Conservation (phyloP, 1,140 invertebrate species). For the Hylaeus anthracinus region DNA sequence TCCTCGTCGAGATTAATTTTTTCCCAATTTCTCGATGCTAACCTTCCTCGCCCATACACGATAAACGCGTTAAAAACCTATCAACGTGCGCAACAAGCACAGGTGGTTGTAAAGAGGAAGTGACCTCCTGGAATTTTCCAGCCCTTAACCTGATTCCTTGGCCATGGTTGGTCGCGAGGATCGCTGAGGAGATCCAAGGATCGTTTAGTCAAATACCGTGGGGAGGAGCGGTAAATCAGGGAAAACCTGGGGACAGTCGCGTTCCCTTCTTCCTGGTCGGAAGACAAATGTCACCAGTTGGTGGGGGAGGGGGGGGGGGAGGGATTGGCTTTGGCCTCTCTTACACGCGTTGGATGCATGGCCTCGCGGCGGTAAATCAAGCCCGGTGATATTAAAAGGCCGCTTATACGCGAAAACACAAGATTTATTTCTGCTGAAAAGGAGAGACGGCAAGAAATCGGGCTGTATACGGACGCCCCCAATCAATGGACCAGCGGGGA, state of each 20-base stretch:
- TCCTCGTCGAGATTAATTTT: too few species aligned
- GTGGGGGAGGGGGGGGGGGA: constrained; percentile 23
- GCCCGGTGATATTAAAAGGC: constrained; percentile 78
- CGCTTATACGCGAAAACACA: constrained; percentile 79
- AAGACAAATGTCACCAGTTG: constrained; percentile 76
- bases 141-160: too few species aligned
- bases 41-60: too few species aligned
- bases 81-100: too few species aligned
- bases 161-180: too few species aligned
- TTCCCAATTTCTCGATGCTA: too few species aligned
- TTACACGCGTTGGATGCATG: constrained; percentile 63
- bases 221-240: constrained; percentile 73
- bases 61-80: too few species aligned
- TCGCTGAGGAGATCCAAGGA: constrained; percentile 54
- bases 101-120: too few species aligned
- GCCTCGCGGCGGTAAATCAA: constrained; percentile 76
- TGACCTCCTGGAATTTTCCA: too few species aligned
- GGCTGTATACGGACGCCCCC: constrained; percentile 31
- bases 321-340: constrained; percentile 57
- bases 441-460: constrained; percentile 40
- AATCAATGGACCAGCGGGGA: constrained; percentile 34
- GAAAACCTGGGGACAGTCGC: constrained; percentile 64
- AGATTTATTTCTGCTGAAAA: constrained; percentile 74
- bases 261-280: constrained; percentile 63
- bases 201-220: constrained; percentile 76